These are phyloP conservation scores for Camponotus pennsylvanicus DNA, from an alignment of 1,140 invertebrate species.

Conservation along the genomic window DNA sequence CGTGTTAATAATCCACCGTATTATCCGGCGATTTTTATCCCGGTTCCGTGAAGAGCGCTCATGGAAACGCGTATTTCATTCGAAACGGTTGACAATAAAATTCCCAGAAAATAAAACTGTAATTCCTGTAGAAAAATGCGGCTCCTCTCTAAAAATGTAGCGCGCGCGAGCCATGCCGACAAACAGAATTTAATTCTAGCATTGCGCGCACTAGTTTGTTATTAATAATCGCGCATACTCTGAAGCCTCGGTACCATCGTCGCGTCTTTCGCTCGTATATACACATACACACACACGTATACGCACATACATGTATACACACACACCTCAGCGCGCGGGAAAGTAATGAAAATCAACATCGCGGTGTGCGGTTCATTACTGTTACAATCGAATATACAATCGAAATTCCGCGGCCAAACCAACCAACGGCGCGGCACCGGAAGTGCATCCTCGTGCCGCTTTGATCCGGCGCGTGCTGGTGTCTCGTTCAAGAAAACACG, in stretches of 20 bases:
- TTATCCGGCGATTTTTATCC: slow-evolving; percentile 60
- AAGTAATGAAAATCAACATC: slow-evolving; percentile 54
- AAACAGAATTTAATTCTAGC: slow-evolving; percentile 56
- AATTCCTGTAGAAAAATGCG: slow-evolving; percentile 57
- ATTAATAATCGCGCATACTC: slow-evolving; percentile 47
- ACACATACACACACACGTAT: too few species aligned
- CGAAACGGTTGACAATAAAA: slow-evolving; percentile 62
- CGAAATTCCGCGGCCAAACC: slow-evolving; percentile 1
- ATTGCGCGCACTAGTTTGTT: slow-evolving; percentile 50
- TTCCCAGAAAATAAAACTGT: slow-evolving; percentile 61
- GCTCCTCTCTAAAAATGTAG: slow-evolving; percentile 50
- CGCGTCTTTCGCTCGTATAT: background rate
- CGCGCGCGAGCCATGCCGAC: slow-evolving; percentile 6
- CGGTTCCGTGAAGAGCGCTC: slow-evolving; percentile 31
- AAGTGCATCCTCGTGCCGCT: slow-evolving; percentile 15
- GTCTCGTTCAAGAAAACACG: slow-evolving; percentile 46
- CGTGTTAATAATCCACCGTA: slow-evolving; percentile 62
- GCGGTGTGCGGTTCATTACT: slow-evolving; percentile 36
- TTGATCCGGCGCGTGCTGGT: background rate
- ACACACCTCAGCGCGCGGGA: background rate
- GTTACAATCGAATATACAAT: slow-evolving; percentile 37
- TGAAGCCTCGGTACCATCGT: background rate
- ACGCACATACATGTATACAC: too few species aligned
- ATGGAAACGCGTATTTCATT: slow-evolving; percentile 56
- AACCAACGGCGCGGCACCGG: background rate